Base-by-base conservation (phyloP, 2,113 vertebrate species). In the Chlamydotis undulata region DNA sequence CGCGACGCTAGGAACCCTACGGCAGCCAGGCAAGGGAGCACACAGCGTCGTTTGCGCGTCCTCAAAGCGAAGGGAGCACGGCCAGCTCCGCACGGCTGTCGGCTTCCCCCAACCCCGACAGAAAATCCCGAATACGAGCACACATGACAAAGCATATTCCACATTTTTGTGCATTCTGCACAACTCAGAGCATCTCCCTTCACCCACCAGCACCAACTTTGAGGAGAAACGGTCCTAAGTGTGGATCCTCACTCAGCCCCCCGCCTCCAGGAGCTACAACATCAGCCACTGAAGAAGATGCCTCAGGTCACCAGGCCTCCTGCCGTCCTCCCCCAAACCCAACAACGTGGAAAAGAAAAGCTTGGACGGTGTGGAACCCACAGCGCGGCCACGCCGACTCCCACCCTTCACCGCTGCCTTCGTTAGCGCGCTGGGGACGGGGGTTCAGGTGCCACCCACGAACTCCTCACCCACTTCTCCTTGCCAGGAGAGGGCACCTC, bases 21-120 rank as follows among this genome's bases (percentile, higher is more conserved):
- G 19, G 35, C 5, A 41, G 14, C 25, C 4, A 2, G 19, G 53
- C 17, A 19, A 28, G 47, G 53, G 47, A 39, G 22, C 26, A 29
- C 1, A 1, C 12, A 10, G 56, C 8, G 2, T 19, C 57, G 24
- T 1, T 63, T 3, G 10, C 21, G 1, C 0, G 3, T 31, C 78
- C 67, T 19, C 47, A 6, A 8, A 15, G 60, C 2, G 0, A 18
- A 31, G 29, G n/a, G 14, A 53, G 11, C 53, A 2, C 12, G 6
- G 31, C 37, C 67, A 43, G 4, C n/a, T 19, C 43, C 5, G 0
- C 41, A 1, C 0, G 5, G 73, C 73, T 5, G 31, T 6, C 3
- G 14, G 21, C 28, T 23, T 21, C 56, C 21, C 71, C 26, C 75
- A 53, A 13, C 4, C 47, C 52, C 1, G 6, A 21, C 1, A 19